phyloP scores from a whole-genome alignment of 2,797 vertebrate genomes.

The Protonibea diacanthus region DNA sequence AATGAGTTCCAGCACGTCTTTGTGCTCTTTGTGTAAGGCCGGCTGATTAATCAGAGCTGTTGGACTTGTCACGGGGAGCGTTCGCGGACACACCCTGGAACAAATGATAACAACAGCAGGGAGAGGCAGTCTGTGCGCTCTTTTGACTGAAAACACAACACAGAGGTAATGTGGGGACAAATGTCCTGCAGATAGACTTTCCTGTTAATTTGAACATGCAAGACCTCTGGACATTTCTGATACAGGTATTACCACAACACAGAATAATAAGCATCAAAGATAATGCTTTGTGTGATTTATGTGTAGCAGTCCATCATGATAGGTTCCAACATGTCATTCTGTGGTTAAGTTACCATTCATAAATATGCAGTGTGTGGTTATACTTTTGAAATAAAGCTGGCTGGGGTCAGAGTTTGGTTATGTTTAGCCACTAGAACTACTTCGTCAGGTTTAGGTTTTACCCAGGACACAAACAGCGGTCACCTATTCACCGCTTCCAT shows the following conservation, averaged over 20 bases:
- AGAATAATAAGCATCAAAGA: not conserved
- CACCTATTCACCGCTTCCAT: too few species aligned
- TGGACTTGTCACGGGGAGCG: slow-evolving; percentile 30
- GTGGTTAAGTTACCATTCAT: too few species aligned
- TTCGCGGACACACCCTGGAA: slow-evolving; percentile 47
- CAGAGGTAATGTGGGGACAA: not conserved
- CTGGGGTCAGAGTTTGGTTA: too few species aligned
- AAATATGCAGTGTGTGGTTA: too few species aligned
- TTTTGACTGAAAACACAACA: slow-evolving; percentile 4
- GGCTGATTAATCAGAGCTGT: slow-evolving; percentile 12
- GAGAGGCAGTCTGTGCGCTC: slow-evolving; percentile 37
- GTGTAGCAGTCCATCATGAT: too few species aligned
- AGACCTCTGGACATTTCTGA: not conserved
- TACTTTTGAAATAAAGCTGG: too few species aligned
- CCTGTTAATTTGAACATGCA: not conserved
- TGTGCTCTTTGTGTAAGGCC: slow-evolving; percentile 6
- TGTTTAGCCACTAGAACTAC: too few species aligned
- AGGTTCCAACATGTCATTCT: too few species aligned
- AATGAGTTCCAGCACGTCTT: slow-evolving; percentile 25
- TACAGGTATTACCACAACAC: not conserved
- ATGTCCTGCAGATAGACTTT: not conserved
- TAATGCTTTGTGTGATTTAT: not conserved
- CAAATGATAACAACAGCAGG: slow-evolving; percentile 11
- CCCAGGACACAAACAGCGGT: too few species aligned
- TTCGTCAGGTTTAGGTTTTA: too few species aligned